Evolutionary conservation across 2,888 invertebrate species (phyloP).

Genomic region (Polyommatus icarus): DNA sequence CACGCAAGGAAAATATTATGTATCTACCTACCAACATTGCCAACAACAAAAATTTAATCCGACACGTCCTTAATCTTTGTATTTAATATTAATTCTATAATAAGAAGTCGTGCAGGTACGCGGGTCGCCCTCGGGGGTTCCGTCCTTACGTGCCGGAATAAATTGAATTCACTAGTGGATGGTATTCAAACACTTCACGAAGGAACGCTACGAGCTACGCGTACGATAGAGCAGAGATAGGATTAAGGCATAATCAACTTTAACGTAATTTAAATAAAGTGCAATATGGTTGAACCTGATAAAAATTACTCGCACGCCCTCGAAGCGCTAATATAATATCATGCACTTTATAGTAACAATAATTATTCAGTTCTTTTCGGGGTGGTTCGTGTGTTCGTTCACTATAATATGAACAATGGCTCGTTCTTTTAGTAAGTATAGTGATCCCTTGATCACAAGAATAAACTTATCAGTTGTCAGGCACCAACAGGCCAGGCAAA

Average conservation of each 20-base stretch:
- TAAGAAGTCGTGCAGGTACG: conserved; percentile 2
- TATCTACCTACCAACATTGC: neutral
- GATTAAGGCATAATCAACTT: neutral
- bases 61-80: conserved; percentile 7
- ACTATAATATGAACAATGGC: no score
- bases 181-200: conserved; percentile 16
- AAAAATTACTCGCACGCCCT: neutral
- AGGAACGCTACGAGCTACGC: conserved; percentile 8
- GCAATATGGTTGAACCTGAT: neutral
- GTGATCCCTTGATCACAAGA: no score
- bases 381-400: neutral
- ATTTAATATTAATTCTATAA: conserved; percentile 1
- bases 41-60: neutral
- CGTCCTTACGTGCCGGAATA: conserved; percentile 19
- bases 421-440: no score
- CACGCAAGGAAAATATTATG: neutral
- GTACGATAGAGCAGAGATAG: neutral
- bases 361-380: neutral
- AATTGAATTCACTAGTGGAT: conserved; percentile 27
- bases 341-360: neutral
- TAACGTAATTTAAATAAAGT: neutral
- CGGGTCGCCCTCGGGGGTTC: neutral
- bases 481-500: no score
- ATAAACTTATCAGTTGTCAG: no score
- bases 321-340: neutral